Evolutionary conservation across 2,113 vertebrate genomes (phyloP), one percentile per base, ranked within the genome.

Genomic region (Labeo catla): DNA sequence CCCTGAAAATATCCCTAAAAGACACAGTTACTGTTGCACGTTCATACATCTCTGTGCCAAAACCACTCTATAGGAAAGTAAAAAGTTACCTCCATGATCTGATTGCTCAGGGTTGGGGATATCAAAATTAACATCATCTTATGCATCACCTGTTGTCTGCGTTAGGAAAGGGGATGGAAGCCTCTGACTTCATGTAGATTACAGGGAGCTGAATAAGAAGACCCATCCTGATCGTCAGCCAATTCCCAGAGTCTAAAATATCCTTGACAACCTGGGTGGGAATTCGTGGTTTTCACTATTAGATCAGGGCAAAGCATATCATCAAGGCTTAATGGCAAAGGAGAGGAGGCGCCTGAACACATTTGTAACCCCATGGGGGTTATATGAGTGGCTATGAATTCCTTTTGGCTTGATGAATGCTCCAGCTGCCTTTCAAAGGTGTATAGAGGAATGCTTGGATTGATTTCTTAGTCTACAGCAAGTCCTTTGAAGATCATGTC

Each of bases 101-200:
- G 36, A 72, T 72, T 72, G 36, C 68, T 21, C 68, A 43, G 16
- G 34, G 36, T 19, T 70, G n/a, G n/a, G 66, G 15, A 70, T 72
- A 43, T 72, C 8, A 10, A 72, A 72, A 21, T 72, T 36, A 72
- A 72, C 68, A 43, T 72, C 16, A 72, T 72, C 16, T 43, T 72
- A 72, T 72, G 68, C 68, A 72, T 43, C 68, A 43, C 36, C 68
- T 21, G 15, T 43, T 19, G 82, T 87, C 16, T 87, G 54, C 1
- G 8, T 87, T 15, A 79, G 84, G 8, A 90, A 90, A 61, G 89
- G 79, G 65, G 72, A 88, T 78, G 65, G 68, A 39, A 63, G 76
- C 6, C 50, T 84, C 6, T 5, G 28, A 0, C 76, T 84, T 19
- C 81, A 39, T 8, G 9, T 84, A 43, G 74, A 84, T 34, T 84